These are phyloP conservation scores for Catalaphyllia jardinei DNA, from an alignment of 64 coral and sea anemone genomes.

Conservation along the genomic window DNA sequence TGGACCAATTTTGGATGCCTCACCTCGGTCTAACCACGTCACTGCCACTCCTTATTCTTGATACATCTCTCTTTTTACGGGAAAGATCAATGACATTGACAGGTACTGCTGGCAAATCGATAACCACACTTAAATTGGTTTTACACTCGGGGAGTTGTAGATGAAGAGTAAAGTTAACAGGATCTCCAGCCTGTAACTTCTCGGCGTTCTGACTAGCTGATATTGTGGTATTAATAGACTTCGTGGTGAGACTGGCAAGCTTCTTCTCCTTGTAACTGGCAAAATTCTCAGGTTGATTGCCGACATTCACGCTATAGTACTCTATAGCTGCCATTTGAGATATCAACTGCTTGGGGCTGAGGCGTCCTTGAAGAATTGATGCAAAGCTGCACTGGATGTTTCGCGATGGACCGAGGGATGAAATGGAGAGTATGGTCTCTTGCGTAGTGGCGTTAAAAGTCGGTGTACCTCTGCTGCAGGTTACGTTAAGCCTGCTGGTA, in stretches of 20 bases:
- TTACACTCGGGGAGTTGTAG: constrained; percentile 76
- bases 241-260: constrained; percentile 29
- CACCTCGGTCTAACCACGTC: not conserved
- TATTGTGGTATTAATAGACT: constrained; percentile 60
- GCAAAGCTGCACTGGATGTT: constrained; percentile 38
- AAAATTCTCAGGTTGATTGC: constrained; percentile 16
- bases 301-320: constrained; percentile 45
- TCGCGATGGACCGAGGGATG: constrained; percentile 4
- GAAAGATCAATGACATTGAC: constrained; percentile 18
- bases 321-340: constrained; percentile 42
- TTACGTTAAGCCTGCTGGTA: constrained; percentile 2
- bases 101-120: constrained; percentile 53
- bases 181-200: constrained; percentile 65
- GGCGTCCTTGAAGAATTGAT: constrained; percentile 27
- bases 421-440: not conserved
- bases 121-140: constrained; percentile 47
- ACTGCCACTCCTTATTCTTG: not conserved
- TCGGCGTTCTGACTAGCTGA: constrained; percentile 34
- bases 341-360: constrained; percentile 57
- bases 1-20: not conserved
- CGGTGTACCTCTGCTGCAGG: constrained; percentile 1
- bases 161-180: constrained; percentile 55
- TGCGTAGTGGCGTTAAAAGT: constrained; percentile 3
- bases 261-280: constrained; percentile 46
- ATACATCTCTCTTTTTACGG: constrained; percentile 7